These are phyloP conservation scores for Xiphorhynchus elegans DNA, from an alignment of 2,113 vertebrate species.

Conservation along the genomic window DNA sequence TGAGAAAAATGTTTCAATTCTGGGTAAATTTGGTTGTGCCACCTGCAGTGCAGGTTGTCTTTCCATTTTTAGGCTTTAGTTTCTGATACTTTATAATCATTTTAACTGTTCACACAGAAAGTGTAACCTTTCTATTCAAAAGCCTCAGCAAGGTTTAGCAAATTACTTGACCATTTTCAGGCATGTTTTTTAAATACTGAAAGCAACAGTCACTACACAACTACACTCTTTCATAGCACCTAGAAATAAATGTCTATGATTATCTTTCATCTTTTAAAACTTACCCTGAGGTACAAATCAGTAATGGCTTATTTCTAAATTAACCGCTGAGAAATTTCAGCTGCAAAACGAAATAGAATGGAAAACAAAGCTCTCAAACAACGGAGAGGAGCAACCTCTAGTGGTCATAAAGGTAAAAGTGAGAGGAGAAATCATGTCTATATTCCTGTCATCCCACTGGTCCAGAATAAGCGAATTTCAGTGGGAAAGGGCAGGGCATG, in stretches of 20 bases:
- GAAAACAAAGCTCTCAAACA: neutral
- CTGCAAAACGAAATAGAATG: neutral
- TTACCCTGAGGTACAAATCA: neutral
- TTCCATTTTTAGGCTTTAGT: neutral
- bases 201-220: neutral
- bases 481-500: accelerated
- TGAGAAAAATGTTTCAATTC: neutral
- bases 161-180: neutral
- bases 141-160: neutral
- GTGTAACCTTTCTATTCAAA: neutral
- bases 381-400: neutral
- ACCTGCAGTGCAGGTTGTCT: neutral
- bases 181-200: neutral
- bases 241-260: neutral
- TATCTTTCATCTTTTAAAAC: neutral
- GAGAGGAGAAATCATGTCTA: neutral
- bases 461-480: neutral
- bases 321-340: neutral
- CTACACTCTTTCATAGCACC: neutral
- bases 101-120: neutral
- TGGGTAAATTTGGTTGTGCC: neutral
- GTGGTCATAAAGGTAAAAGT: neutral
- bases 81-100: neutral
- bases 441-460: neutral
- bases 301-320: neutral